Evolutionary conservation across 2,113 vertebrate genomes (phyloP).

Genomic region (Galemys pyrenaicus): DNA sequence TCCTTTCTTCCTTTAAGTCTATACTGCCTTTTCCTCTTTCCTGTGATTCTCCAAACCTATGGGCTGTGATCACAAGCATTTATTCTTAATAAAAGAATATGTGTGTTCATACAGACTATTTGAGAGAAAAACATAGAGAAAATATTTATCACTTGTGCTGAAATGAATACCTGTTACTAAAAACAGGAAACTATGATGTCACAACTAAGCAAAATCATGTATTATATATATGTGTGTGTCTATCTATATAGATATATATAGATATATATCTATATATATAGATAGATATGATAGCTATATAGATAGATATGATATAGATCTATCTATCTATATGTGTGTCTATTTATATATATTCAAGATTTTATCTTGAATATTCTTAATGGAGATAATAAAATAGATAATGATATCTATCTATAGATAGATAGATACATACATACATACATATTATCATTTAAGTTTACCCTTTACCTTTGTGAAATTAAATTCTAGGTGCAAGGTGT

Average conservation of each 20-base stretch:
- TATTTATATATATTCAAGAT: no score
- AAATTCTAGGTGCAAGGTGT: neutral
- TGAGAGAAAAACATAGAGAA: neutral
- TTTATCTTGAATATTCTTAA: constrained; percentile 1
- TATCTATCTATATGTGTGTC: no score
- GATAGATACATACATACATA: no score
- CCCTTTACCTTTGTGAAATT: neutral
- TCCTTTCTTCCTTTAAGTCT: neutral
- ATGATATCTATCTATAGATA: no score
- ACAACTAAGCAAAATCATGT: neutral
- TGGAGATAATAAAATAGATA: neutral
- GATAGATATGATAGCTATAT: no score
- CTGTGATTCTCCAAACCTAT: neutral
- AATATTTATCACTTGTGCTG: neutral
- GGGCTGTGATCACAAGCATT: neutral
- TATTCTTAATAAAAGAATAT: neutral
- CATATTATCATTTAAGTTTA: neutral
- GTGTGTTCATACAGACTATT: neutral
- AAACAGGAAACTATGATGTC: neutral
- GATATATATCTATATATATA: no score
- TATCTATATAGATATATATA: no score
- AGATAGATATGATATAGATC: no score
- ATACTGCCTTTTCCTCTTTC: neutral
- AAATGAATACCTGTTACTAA: neutral
- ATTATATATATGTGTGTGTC: no score